Evolutionary conservation across 2,797 vertebrate genomes (phyloP).

Genomic region (Lepus oiostolus): DNA sequence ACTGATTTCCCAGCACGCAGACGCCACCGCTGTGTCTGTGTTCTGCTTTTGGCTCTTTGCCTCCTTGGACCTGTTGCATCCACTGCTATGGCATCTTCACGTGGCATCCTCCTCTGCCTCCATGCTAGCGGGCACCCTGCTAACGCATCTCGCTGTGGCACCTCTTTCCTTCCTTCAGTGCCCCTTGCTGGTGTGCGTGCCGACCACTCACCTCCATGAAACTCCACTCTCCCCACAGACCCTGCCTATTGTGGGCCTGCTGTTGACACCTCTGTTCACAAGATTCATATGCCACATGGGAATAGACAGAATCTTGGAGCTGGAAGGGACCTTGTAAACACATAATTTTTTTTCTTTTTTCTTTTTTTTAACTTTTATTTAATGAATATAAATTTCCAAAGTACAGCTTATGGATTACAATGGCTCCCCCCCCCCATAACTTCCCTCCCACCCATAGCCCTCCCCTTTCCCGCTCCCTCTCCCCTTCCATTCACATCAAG

Average conservation of each 20-base stretch:
- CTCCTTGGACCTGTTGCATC: neutral
- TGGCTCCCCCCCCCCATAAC: no score
- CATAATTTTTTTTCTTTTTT: neutral
- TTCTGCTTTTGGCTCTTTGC: neutral
- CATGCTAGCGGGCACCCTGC: neutral
- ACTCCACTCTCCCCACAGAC: no score
- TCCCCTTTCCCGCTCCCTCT: no score
- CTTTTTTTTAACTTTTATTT: no score
- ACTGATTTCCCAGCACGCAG: neutral
- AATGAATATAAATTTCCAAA: no score
- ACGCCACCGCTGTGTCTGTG: neutral
- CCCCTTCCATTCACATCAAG: no score
- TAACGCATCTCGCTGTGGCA: neutral
- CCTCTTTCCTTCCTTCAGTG: neutral
- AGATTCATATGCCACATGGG: neutral
- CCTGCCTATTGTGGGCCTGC: neutral
- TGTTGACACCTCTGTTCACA: neutral
- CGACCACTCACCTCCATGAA: neutral
- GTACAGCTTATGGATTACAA: no score
- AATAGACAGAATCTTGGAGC: slow-evolving; percentile 1
- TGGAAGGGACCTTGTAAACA: neutral
- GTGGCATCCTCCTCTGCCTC: neutral
- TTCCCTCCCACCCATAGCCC: no score
- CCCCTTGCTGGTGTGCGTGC: neutral
- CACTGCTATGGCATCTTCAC: neutral